phyloP scores from a whole-genome alignment of 2,888 invertebrate genomes.

The Netelia inedita region DNA sequence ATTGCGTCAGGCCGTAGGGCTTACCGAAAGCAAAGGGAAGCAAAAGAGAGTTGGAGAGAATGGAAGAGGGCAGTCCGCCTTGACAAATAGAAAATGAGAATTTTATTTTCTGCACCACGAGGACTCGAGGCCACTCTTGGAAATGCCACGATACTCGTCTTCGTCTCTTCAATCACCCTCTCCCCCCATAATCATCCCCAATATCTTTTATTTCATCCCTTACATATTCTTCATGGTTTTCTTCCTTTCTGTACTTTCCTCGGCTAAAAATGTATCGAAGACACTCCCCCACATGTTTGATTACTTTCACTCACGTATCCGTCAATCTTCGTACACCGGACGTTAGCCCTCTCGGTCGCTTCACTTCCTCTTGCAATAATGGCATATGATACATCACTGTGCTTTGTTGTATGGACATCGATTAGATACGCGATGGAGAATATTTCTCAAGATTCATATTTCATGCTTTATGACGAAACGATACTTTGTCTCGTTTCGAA shows the following conservation, averaged over 20 bases:
- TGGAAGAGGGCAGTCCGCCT: neutral
- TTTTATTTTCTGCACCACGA: constrained; percentile 48
- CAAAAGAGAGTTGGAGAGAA: constrained; percentile 27
- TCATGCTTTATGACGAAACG: neutral
- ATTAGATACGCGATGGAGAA: neutral
- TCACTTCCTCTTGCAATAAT: neutral
- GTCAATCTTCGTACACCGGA: constrained; percentile 35
- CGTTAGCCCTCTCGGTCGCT: neutral
- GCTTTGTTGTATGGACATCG: neutral
- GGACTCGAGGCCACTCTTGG: constrained; percentile 44
- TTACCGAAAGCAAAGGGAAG: constrained; percentile 22
- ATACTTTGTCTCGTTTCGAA: neutral
- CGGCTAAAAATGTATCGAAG: constrained; percentile 17
- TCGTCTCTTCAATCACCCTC: constrained; percentile 35
- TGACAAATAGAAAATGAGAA: constrained; percentile 40
- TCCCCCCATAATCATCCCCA: neutral
- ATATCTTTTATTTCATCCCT: neutral
- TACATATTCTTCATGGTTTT: neutral
- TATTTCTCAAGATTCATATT: neutral
- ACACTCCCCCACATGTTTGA: constrained; percentile 3
- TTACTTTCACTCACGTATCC: constrained; percentile 18
- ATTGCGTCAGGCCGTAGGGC: constrained; percentile 45
- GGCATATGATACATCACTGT: neutral
- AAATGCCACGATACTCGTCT: constrained; percentile 25
- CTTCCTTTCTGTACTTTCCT: neutral